phyloP scores from a whole-genome alignment of 2,113 vertebrate genomes.

The Eptatretus burgeri region DNA sequence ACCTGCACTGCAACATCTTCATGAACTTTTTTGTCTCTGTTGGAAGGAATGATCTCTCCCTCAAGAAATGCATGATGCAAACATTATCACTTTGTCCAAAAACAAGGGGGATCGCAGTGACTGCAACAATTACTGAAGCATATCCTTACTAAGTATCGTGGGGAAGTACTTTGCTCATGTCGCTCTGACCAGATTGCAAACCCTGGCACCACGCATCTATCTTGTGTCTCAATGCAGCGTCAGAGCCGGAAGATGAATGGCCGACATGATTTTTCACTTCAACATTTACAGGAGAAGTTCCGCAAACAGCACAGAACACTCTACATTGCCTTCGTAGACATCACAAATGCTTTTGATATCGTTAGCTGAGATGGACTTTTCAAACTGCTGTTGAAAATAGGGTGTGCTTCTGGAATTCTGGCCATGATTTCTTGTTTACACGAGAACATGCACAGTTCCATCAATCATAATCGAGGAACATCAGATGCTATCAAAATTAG shows the following conservation, averaged over 20 bases:
- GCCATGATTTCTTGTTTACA: no score
- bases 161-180: neutral
- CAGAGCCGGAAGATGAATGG: neutral
- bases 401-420: no score
- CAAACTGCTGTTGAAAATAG: no score
- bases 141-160: no score
- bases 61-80: conserved; percentile 8
- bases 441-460: no score
- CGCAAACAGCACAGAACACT: neutral
- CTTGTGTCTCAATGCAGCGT: neutral
- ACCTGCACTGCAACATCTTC: neutral
- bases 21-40: neutral
- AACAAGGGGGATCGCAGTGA: neutral
- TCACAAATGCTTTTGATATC: conserved; percentile 7
- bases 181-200: neutral
- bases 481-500: no score
- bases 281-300: neutral
- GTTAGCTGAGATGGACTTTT: no score
- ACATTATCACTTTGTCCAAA: conserved; percentile 6
- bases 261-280: neutral
- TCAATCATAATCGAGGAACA: no score
- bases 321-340: conserved; percentile 7
- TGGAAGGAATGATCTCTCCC: conserved; percentile 7
- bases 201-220: neutral
- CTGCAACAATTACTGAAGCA: conserved; percentile 5